Conservation (phyloP, 2,888 invertebrate genomes). For the Eubasilissa splendida region DNA sequence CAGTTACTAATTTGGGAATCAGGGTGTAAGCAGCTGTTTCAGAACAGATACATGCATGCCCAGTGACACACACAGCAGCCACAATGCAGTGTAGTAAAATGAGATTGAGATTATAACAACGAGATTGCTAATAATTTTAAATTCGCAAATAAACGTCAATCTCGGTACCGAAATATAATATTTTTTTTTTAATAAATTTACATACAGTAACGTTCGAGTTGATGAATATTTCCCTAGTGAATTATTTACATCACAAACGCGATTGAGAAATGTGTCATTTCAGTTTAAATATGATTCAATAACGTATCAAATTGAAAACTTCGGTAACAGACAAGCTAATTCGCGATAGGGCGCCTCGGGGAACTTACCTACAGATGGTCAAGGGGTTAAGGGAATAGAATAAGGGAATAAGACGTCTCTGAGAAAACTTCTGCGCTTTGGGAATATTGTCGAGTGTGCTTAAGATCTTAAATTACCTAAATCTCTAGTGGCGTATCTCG, state of each 20-base stretch:
- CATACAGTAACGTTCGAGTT: too few species aligned
- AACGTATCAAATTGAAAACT: slow-evolving; percentile 22
- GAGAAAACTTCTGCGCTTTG: neutral
- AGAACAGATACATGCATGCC: too few species aligned
- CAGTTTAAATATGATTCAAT: slow-evolving; percentile 10
- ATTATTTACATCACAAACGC: neutral
- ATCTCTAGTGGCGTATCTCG: neutral
- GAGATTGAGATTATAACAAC: too few species aligned
- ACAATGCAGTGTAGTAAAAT: too few species aligned
- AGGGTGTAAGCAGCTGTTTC: too few species aligned
- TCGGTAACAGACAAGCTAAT: neutral
- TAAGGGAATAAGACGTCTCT: slow-evolving; percentile 9
- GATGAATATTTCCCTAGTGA: too few species aligned
- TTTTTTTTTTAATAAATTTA: too few species aligned
- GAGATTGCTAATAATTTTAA: too few species aligned
- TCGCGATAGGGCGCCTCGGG: slow-evolving; percentile 15
- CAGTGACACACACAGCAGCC: too few species aligned
- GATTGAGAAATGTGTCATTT: neutral
- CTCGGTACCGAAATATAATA: too few species aligned
- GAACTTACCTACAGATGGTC: neutral
- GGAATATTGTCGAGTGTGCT: neutral
- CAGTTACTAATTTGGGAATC: too few species aligned
- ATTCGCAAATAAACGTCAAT: too few species aligned
- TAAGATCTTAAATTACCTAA: slow-evolving; percentile 5
- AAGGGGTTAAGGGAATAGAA: neutral